These are phyloP conservation scores for Esox niger DNA, from an alignment of 2,113 vertebrate genomes.

Conservation along the genomic window DNA sequence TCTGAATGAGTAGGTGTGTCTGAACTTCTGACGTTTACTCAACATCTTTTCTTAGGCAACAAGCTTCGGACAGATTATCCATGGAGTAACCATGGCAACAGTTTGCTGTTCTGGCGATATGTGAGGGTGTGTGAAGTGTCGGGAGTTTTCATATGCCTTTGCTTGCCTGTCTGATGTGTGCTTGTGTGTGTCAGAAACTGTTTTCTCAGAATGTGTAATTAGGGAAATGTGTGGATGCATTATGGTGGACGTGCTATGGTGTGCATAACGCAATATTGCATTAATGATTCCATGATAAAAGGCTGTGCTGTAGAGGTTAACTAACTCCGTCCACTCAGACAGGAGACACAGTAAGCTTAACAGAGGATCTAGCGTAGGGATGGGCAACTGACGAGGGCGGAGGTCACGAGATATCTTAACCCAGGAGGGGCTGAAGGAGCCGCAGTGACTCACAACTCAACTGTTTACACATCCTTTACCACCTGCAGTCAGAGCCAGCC, in stretches of 20 bases:
- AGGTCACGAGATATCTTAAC: neutral
- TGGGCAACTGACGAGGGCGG: no score
- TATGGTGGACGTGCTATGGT: neutral
- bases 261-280: neutral
- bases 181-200: neutral
- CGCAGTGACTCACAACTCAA: no score
- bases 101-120: neutral
- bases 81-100: no score
- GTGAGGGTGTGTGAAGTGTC: conserved; percentile 4
- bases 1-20: no score
- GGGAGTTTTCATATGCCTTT: neutral
- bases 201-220: neutral
- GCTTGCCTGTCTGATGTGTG: neutral
- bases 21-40: no score
- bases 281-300: no score
- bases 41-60: no score
- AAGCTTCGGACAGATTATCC: no score
- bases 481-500: no score
- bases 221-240: conserved; percentile 7
- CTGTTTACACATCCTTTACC: no score
- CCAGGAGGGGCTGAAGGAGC: no score
- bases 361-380: no score
- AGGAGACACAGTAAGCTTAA: neutral
- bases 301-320: conserved; percentile 3
- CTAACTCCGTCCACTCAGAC: neutral